Evolutionary conservation across 2,888 invertebrate species (phyloP).

Genomic region (Punctoribates punctum): DNA sequence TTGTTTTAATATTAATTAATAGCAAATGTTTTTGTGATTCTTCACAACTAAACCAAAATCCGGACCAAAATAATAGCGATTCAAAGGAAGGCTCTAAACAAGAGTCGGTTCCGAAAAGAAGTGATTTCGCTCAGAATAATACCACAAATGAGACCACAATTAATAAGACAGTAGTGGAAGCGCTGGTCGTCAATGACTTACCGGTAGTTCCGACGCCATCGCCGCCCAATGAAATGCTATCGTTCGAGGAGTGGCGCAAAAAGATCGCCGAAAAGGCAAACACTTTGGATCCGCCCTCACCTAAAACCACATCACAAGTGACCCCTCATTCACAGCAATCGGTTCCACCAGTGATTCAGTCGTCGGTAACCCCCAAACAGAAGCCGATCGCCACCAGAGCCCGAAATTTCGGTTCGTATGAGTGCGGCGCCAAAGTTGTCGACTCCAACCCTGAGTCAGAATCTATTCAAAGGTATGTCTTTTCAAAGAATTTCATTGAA

Average conservation of each 20-base stretch:
- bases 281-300: neutral
- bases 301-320: neutral
- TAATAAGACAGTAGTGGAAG: neutral
- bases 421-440: slow-evolving; percentile 95
- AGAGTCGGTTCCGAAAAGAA: neutral
- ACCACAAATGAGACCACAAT: neutral
- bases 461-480: slow-evolving; percentile 56
- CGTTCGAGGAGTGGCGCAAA: slow-evolving; percentile 42
- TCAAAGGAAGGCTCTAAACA: neutral
- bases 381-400: slow-evolving; percentile 42
- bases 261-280: slow-evolving; percentile 36
- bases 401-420: slow-evolving; percentile 85
- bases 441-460: slow-evolving; percentile 87
- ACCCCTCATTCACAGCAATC: neutral
- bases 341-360: neutral
- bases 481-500: neutral
- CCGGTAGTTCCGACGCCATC: slow-evolving; percentile 1
- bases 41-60: neutral
- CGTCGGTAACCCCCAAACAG: neutral
- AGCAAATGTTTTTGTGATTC: no score
- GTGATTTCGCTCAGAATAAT: neutral
- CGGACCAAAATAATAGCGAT: neutral
- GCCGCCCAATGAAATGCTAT: slow-evolving; percentile 40
- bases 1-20: no score
- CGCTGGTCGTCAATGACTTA: neutral